Evolutionary conservation across 2,888 invertebrate species (phyloP).

Genomic region (Aquatica leii): DNA sequence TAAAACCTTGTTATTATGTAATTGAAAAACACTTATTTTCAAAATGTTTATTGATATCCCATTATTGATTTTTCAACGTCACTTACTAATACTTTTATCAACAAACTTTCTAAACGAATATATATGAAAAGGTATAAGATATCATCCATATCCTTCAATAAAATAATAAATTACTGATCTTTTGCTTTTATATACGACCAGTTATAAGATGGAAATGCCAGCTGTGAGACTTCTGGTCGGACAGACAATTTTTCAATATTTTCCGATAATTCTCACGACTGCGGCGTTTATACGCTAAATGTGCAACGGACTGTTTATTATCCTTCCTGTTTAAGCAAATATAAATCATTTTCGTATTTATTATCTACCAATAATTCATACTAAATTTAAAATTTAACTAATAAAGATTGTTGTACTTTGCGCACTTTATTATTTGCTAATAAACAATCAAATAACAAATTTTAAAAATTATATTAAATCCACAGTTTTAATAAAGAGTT

Average conservation of each 20-base stretch:
- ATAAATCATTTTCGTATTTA: too few species aligned
- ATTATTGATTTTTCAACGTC: conserved; percentile 10
- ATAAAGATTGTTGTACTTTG: too few species aligned
- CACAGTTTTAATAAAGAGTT: too few species aligned
- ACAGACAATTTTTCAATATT: conserved; percentile 9
- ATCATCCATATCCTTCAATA: conserved; percentile 12
- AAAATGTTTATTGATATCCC: not conserved
- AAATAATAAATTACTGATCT: conserved; percentile 12
- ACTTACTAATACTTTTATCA: conserved; percentile 6
- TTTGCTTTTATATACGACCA: conserved; percentile 12
- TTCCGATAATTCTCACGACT: conserved; percentile 4
- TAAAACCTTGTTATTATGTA: too few species aligned
- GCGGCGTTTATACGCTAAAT: not conserved
- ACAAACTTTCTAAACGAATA: conserved; percentile 2
- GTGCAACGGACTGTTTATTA: not conserved
- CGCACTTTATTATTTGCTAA: too few species aligned
- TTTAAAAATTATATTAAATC: too few species aligned
- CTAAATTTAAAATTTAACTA: too few species aligned
- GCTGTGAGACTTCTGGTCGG: conserved; percentile 5
- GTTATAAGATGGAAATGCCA: conserved; percentile 1
- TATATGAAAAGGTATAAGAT: conserved; percentile 9
- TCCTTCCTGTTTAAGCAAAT: too few species aligned
- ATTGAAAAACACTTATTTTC: too few species aligned
- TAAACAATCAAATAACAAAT: too few species aligned
- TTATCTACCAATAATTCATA: too few species aligned